phyloP scores from a whole-genome alignment of 1,140 invertebrate species.

The Solen grandis region DNA sequence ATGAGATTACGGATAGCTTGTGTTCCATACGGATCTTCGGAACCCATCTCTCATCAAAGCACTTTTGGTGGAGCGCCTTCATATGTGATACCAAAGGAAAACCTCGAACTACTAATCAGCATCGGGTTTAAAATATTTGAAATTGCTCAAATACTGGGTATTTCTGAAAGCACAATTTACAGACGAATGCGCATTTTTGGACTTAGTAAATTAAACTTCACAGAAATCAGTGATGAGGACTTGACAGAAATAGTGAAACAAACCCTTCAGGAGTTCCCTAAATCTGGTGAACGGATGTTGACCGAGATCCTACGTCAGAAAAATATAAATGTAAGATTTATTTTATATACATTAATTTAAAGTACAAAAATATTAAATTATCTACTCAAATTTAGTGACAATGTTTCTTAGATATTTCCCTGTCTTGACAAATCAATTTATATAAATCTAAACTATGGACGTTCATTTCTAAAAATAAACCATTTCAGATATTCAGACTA shows the following conservation, averaged over 20 bases:
- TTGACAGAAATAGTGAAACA: neutral
- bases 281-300: slow-evolving; percentile 17
- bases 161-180: slow-evolving; percentile 10
- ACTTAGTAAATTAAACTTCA: too few species aligned
- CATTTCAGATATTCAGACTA: neutral
- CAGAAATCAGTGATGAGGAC: too few species aligned
- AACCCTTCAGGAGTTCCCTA: neutral
- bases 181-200: too few species aligned
- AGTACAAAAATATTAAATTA: neutral
- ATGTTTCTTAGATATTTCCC: slow-evolving; percentile 17
- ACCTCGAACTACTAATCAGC: neutral
- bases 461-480: neutral
- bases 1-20: slow-evolving; percentile 55
- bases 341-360: too few species aligned
- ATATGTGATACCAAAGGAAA: neutral
- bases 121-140: neutral
- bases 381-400: slow-evolving; percentile 10
- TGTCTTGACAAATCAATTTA: slow-evolving; percentile 33
- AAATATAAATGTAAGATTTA: too few species aligned
- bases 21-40: slow-evolving; percentile 32
- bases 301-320: too few species aligned
- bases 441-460: neutral
- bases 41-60: too few species aligned
- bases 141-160: neutral
- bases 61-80: slow-evolving; percentile 5